Evolutionary conservation across 2,888 invertebrate genomes (phyloP).

Genomic region (Coleophora deauratella): DNA sequence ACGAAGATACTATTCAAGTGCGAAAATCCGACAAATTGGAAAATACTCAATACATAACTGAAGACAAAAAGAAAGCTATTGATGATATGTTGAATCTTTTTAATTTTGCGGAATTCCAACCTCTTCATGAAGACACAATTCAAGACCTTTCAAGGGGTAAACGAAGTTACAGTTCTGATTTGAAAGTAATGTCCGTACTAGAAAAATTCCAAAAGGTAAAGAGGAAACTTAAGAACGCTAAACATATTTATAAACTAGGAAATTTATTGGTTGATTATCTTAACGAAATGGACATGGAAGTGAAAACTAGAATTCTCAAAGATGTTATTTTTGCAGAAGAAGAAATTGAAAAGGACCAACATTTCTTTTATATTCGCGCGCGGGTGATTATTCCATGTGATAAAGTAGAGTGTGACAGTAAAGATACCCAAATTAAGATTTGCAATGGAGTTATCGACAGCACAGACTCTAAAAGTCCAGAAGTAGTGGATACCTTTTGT

Average conservation of each 20-base stretch:
- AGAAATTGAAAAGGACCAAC: slow-evolving; percentile 39
- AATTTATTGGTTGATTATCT: slow-evolving; percentile 44
- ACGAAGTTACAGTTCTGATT: slow-evolving; percentile 44
- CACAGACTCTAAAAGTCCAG: slow-evolving; percentile 45
- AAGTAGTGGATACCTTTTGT: slow-evolving; percentile 67
- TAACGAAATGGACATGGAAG: slow-evolving; percentile 42
- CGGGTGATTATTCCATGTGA: slow-evolving; percentile 41
- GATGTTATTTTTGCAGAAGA: slow-evolving; percentile 46
- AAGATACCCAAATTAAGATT: slow-evolving; percentile 49
- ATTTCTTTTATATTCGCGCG: slow-evolving; percentile 45
- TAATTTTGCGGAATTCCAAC: slow-evolving; percentile 40
- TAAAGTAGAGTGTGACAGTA: slow-evolving; percentile 34
- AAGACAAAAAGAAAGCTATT: slow-evolving; percentile 55
- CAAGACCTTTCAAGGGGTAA: slow-evolving; percentile 26
- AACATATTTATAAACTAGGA: slow-evolving; percentile 38
- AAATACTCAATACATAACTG: slow-evolving; percentile 25
- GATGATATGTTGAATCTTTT: slow-evolving; percentile 60
- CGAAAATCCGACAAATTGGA: slow-evolving; percentile 1
- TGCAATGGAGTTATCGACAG: slow-evolving; percentile 70
- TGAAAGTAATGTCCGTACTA: slow-evolving; percentile 33
- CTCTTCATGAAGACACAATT: slow-evolving; percentile 18
- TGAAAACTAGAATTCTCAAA: slow-evolving; percentile 37
- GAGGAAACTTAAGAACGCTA: slow-evolving; percentile 38
- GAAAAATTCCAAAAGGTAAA: slow-evolving; percentile 41
- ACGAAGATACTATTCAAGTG: neutral